Base-by-base conservation (phyloP, 1,140 invertebrate genomes). In the Drosophila orosa region DNA sequence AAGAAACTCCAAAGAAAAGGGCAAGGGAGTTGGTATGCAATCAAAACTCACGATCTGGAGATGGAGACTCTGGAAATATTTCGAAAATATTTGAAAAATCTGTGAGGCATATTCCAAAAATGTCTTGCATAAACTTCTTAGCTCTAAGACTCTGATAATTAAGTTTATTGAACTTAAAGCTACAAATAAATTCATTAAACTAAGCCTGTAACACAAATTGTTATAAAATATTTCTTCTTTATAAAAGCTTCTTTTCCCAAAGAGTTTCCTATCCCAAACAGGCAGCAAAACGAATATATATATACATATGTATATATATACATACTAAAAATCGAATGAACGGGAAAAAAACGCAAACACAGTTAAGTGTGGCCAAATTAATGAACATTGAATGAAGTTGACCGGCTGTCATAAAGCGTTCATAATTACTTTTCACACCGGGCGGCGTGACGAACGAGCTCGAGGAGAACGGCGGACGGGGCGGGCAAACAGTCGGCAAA, bases 381-480 rank as follows among this genome's bases (percentile, higher is more conserved):
- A 86, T 87, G 83, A 79, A 79, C 71, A 69, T 69, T 61, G 71
- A 87, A 86, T 86, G 75, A 79, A 87, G 83, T 86, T 86, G 83
- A 82, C 71, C 83, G 78, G 66, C 79, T 82, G 83, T 87, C 83
- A 86, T 81, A 86, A 87, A 86, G 83, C 84, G 75, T 58, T 66
- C 65, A 87, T 86, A 87, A 87, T 87, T 86, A 86, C 79, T 79
- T 79, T 87, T 86, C 83, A 86, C 83, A 86, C 82, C 78, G 81
- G 58, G 74, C 74, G 65, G 76, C 33, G 54, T 73, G 66, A 69
- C 69, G 48, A 45, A 60, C 31, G 67, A 47, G 37, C 17, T 33
- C 33, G 15, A 37, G 22, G 37, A 6, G 22, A 15, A 3, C 12
- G 12, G 24, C 22, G 1, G 24, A 27, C 12, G 45, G n/a, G 35